phyloP scores from a whole-genome alignment of 2,888 invertebrate species.

The Abrostola triplasia region DNA sequence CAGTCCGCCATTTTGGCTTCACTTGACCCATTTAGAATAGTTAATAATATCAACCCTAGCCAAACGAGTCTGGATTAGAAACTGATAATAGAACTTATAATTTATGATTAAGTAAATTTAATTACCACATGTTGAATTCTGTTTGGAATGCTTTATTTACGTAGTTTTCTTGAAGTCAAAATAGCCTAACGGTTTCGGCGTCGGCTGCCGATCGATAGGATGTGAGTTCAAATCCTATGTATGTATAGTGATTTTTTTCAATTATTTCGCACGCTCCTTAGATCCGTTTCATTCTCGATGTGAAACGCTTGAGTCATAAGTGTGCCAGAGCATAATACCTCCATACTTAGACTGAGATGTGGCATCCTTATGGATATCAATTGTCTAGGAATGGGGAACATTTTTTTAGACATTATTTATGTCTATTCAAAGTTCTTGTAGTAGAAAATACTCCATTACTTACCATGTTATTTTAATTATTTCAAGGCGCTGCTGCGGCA shows the following conservation, averaged over 20 bases:
- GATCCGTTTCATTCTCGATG: constrained; percentile 84
- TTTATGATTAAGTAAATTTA: neutral
- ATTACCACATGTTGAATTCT: neutral
- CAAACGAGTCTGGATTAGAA: neutral
- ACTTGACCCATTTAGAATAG: constrained; percentile 33
- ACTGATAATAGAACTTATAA: neutral
- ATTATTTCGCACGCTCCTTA: constrained; percentile 81
- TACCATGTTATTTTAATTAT: constrained; percentile 20
- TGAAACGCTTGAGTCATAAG: constrained; percentile 88
- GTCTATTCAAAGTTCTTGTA: too few relatives aligned
- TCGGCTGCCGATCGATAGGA: constrained; percentile 39
- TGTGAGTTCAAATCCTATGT: constrained; percentile 30
- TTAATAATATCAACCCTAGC: neutral
- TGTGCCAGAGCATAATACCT: constrained; percentile 84
- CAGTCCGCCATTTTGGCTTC: constrained; percentile 55
- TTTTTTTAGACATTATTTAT: constrained; percentile 27
- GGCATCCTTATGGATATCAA: constrained; percentile 59
- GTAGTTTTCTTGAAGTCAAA: neutral
- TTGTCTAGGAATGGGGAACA: constrained; percentile 85
- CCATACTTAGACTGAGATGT: constrained; percentile 80
- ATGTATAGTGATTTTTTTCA: constrained; percentile 6
- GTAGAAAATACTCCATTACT: neutral
- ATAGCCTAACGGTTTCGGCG: constrained; percentile 12
- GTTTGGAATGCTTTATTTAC: constrained; percentile 10
- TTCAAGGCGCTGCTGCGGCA: constrained; percentile 94